A percentile compares a stretch with the other conserved stretches of the same genome.
These are phyloP conservation scores for Spodoptera litura DNA, from an alignment of 1,140 invertebrate species.

Conservation along the genomic window DNA sequence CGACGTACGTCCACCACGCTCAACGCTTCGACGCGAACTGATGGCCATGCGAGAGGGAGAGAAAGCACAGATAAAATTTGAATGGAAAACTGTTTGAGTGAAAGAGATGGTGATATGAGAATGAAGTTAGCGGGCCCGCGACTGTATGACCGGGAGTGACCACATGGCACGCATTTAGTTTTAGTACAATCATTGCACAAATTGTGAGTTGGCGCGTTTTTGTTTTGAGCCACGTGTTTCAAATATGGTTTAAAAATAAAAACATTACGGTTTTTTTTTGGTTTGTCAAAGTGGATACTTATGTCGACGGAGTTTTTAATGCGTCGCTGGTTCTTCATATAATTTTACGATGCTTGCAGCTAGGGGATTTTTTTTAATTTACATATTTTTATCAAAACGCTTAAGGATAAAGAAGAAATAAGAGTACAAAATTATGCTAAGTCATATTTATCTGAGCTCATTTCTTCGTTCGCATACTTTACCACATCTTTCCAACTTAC, in stretches of 20 bases:
- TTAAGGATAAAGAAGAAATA: slow-evolving; percentile 14
- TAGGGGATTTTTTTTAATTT: slow-evolving; percentile 6
- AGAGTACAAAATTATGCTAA: slow-evolving; percentile 23
- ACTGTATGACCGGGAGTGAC: slow-evolving; percentile 72
- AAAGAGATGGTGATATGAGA: slow-evolving; percentile 62
- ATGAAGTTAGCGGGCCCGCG: slow-evolving; percentile 67
- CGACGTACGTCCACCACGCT: slow-evolving; percentile 52
- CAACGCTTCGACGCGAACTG: slow-evolving; percentile 62
- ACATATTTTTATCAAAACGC: slow-evolving; percentile 34
- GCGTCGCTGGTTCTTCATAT: slow-evolving; percentile 14
- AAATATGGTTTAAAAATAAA: slow-evolving; percentile 60
- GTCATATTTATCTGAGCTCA: slow-evolving; percentile 9
- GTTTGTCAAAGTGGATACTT: slow-evolving; percentile 31
- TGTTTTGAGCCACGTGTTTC: slow-evolving; percentile 71
- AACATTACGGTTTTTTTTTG: slow-evolving; percentile 46
- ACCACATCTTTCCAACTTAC: not conserved
- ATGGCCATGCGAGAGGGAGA: slow-evolving; percentile 64
- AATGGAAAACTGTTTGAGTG: slow-evolving; percentile 55
- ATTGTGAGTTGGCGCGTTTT: slow-evolving; percentile 77
- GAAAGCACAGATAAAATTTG: slow-evolving; percentile 64
- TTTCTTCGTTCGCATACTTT: slow-evolving; percentile 19
- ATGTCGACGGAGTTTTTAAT: slow-evolving; percentile 20
- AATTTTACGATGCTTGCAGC: slow-evolving; percentile 29
- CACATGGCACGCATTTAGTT: slow-evolving; percentile 77
- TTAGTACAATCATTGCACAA: slow-evolving; percentile 70